phyloP scores from a whole-genome alignment of 2,888 invertebrate genomes.

The Sepioteuthis lessoniana region DNA sequence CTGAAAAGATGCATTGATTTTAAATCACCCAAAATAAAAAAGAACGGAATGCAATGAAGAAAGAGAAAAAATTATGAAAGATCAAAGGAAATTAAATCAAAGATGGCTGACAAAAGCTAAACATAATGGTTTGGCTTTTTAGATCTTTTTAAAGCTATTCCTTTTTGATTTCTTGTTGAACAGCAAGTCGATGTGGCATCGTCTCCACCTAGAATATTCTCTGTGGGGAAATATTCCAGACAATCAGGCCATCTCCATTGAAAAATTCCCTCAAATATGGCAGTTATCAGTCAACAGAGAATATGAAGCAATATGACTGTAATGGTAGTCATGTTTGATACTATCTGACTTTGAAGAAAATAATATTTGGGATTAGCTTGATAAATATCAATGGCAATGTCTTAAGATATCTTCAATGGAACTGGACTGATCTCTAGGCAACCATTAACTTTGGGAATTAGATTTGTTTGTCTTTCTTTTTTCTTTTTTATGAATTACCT shows the following conservation, averaged over 20 bases:
- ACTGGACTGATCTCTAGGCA: background rate
- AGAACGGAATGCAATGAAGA: background rate
- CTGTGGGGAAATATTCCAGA: background rate
- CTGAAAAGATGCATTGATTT: background rate
- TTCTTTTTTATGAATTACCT: background rate
- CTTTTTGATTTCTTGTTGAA: constrained; percentile 17
- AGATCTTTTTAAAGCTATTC: background rate
- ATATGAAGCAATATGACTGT: background rate
- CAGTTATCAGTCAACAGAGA: background rate
- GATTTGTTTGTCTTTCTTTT: background rate
- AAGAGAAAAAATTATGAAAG: background rate
- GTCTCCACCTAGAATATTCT: background rate
- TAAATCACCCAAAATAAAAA: constrained; percentile 6
- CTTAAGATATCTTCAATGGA: background rate
- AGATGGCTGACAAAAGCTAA: background rate
- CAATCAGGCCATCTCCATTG: background rate
- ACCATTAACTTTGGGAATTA: background rate
- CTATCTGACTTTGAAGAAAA: background rate
- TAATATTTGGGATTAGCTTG: background rate
- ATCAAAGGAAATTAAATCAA: constrained; percentile 7
- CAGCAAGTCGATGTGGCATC: background rate
- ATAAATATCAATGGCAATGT: background rate
- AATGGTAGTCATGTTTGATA: background rate
- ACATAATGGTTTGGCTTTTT: background rate
- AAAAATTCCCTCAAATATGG: background rate